phyloP scores from a whole-genome alignment of 2,113 vertebrate genomes.

The Gymnobelideus leadbeateri region DNA sequence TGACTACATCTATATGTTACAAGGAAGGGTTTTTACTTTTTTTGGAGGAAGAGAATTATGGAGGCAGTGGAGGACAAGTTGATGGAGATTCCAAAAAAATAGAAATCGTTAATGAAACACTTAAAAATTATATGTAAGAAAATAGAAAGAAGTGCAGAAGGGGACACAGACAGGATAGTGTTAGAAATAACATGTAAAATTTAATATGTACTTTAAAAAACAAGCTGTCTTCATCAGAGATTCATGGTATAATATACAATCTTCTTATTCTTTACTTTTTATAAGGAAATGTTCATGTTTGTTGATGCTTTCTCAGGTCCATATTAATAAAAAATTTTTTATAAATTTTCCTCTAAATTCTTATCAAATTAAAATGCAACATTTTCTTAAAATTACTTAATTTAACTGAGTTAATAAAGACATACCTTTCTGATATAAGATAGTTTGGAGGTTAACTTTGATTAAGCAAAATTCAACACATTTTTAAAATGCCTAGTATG shows the following conservation, averaged over 20 bases:
- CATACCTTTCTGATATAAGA: neutral
- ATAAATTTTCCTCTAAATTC: neutral
- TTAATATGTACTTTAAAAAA: slow-evolving; percentile 1
- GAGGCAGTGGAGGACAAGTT: neutral
- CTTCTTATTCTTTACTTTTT: neutral
- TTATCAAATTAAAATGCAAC: neutral
- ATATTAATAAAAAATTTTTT: neutral
- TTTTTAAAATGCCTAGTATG: neutral
- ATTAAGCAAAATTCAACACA: neutral
- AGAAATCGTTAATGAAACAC: neutral
- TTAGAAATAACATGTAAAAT: slow-evolving; percentile 1
- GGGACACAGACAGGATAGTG: neutral
- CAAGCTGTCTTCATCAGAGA: neutral
- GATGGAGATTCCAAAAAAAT: neutral
- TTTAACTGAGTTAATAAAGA: neutral
- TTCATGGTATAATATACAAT: neutral
- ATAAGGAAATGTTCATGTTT: neutral
- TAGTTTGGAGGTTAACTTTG: neutral
- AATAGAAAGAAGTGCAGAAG: neutral
- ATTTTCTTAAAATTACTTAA: slow-evolving; percentile 1
- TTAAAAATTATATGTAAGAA: neutral
- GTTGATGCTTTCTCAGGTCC: neutral
- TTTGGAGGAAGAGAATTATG: neutral
- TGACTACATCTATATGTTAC: neutral
- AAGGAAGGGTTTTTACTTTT: neutral